Evolutionary conservation across 2,888 invertebrate species (phyloP), one percentile per base, ranked within the genome.

Genomic region (Onthophagus sagittarius): DNA sequence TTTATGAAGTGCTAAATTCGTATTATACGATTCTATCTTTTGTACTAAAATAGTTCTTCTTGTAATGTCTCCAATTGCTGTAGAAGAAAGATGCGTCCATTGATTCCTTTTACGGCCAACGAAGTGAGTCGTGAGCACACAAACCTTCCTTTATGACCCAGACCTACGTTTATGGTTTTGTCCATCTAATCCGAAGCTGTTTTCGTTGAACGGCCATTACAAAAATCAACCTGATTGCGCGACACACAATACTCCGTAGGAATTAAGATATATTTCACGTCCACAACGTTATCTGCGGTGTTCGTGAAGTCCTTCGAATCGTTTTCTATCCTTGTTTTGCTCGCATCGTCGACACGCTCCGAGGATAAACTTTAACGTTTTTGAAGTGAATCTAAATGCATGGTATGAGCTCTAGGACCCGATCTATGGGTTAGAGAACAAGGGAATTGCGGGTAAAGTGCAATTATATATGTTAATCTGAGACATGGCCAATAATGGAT

Each of bases 401-500:
- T 80, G 80, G 81, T 81, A 81, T 81, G 80, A 81, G 80, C 80
- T 78, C 77, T 79, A 78, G 80, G 80, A 79, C 80, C 78, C 81
- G 80, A 82, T 82, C 73, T 53, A 53, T 73, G 71, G 71, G 71
- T 69, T 62, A 67, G 67, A 71, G 67, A 73, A 73, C 73, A 70
- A 70, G 70, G 11, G 39, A 53, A 70, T 62, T 79, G 78, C 80
- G 77, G 78, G 78, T 78, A 77, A 78, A 78, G 78, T 78, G 81
- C 81, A 81, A 81, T 81, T 81, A 81, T 81, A 78, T 81, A 81
- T 81, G 81, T 81, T 80, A 81, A 81, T 81, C 78, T 70, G 65
- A 77, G 74, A 74, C 77, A 75, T 76, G 75, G 75, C 74, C 79
- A 78, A 79, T 80, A 79, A 79, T 78, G 79, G 79, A 77, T 75